These are phyloP conservation scores for Caloenas nicobarica DNA, from an alignment of 2,113 vertebrate genomes.

Conservation along the genomic window DNA sequence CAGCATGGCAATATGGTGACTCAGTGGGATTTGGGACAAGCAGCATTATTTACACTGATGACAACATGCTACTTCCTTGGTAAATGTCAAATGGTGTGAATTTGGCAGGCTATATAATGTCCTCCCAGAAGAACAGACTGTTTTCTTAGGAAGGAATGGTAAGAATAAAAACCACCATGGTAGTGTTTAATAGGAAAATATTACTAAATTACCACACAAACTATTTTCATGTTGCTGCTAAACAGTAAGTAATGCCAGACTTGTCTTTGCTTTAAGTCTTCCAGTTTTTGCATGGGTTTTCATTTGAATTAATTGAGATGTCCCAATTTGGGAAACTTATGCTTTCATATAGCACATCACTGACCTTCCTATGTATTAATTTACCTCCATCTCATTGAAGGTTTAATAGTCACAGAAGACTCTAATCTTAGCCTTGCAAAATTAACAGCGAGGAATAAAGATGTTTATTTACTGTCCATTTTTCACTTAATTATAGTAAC, in stretches of 20 bases:
- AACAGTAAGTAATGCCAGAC: constrained; percentile 19
- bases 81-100: constrained; percentile 74
- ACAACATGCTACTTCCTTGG: constrained; percentile 75
- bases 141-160: constrained; percentile 68
- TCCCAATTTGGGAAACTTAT: background rate
- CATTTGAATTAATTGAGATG: background rate
- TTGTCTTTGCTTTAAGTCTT: constrained; percentile 22
- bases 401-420: background rate
- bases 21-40: constrained; percentile 49
- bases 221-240: constrained; percentile 19
- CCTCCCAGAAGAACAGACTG: constrained; percentile 71
- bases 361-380: background rate
- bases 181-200: constrained; percentile 51
- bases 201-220: constrained; percentile 47
- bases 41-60: constrained; percentile 76
- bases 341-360: background rate
- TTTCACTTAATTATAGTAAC: background rate
- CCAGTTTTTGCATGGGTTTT: background rate
- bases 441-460: background rate
- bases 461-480: background rate
- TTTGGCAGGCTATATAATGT: constrained; percentile 70
- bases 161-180: constrained; percentile 47
- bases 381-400: background rate
- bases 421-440: background rate
- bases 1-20: constrained; percentile 56